Evolutionary conservation across 2,113 vertebrate species (phyloP).

Genomic region (Gymnorhina tibicen): DNA sequence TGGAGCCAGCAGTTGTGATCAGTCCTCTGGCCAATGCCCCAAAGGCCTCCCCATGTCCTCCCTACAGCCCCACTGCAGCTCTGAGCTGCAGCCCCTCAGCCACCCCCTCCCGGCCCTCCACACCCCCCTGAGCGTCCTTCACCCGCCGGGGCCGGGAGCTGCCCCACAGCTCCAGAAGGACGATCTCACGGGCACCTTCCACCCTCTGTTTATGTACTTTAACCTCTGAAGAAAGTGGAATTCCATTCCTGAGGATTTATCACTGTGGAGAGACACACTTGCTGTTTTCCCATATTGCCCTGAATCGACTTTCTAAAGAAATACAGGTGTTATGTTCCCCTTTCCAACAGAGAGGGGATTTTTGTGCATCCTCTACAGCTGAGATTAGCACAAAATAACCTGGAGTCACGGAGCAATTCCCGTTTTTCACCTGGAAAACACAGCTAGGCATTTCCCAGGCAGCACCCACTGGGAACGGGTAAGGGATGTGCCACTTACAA

Average conservation of each 20-base stretch:
- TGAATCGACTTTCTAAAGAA: background rate
- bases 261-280: background rate
- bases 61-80: rapidly evolving
- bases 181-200: background rate
- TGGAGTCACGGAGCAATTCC: background rate
- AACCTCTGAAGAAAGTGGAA: background rate
- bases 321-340: rapidly evolving
- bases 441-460: background rate
- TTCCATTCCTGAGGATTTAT: background rate
- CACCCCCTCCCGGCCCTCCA: rapidly evolving
- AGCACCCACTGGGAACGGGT: background rate
- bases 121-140: background rate
- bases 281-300: background rate
- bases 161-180: background rate
- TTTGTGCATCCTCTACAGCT: background rate
- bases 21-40: background rate
- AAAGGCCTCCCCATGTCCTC: background rate
- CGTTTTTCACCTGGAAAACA: background rate
- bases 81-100: background rate
- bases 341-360: background rate
- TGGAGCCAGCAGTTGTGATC: background rate
- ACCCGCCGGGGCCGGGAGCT: background rate
- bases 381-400: background rate
- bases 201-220: background rate
- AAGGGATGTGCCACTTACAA: background rate